phyloP scores from a whole-genome alignment of 2,888 invertebrate genomes.

The Ischnus inquisitorius region DNA sequence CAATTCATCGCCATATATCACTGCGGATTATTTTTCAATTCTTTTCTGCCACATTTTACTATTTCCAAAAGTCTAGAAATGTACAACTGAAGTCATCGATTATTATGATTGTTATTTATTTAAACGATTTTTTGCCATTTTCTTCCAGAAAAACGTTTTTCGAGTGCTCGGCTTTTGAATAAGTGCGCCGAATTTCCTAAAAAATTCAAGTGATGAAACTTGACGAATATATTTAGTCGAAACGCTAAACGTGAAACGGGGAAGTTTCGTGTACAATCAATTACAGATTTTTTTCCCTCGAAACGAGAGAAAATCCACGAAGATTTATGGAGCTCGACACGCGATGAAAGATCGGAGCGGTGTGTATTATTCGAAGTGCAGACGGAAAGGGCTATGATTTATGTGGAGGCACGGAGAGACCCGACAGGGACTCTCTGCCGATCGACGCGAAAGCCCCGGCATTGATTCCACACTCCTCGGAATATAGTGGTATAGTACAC shows the following conservation, averaged over 20 bases:
- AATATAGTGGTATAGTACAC: constrained; percentile 25
- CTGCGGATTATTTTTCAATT: background rate
- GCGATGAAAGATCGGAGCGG: constrained; percentile 12
- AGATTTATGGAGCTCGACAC: constrained; percentile 16
- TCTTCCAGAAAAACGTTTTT: too few relatives aligned
- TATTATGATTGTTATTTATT: too few relatives aligned
- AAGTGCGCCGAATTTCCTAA: too few relatives aligned
- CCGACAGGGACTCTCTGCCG: constrained; percentile 45
- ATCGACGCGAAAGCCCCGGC: constrained; percentile 29
- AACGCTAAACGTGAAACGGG: background rate
- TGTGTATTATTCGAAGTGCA: constrained; percentile 33
- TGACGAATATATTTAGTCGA: background rate
- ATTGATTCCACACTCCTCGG: constrained; percentile 50
- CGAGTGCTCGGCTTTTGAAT: too few relatives aligned
- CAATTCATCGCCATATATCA: too few relatives aligned
- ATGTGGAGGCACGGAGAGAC: constrained; percentile 49
- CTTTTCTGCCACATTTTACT: too few relatives aligned
- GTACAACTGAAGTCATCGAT: too few relatives aligned
- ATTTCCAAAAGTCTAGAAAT: too few relatives aligned
- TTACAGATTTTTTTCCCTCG: background rate
- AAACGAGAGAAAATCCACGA: constrained; percentile 13
- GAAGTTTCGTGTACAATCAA: background rate
- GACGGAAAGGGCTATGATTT: constrained; percentile 49
- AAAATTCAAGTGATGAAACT: background rate
- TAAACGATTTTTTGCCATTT: too few relatives aligned